Conservation (phyloP, 2,888 invertebrate genomes). For the Melanargia galathea region DNA sequence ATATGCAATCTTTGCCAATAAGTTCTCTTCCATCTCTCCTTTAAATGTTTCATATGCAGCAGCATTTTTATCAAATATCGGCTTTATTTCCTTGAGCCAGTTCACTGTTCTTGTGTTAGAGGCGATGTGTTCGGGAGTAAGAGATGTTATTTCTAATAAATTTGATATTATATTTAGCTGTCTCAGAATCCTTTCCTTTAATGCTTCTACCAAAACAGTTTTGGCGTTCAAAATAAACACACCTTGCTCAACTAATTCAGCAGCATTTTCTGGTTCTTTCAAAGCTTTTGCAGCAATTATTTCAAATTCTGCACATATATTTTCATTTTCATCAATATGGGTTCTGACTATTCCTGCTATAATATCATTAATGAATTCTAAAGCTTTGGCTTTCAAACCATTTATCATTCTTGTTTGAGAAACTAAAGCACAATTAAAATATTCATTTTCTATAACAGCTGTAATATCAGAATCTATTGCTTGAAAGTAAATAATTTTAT, state of each 20-base stretch:
- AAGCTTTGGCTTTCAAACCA: constrained; percentile 82
- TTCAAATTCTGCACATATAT: constrained; percentile 88
- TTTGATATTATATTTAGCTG: constrained; percentile 85
- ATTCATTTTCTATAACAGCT: constrained; percentile 85
- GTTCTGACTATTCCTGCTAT: constrained; percentile 84
- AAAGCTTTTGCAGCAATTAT: constrained; percentile 85
- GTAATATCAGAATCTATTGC: constrained; percentile 83
- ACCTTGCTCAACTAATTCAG: constrained; percentile 90
- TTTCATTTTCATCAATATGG: constrained; percentile 85
- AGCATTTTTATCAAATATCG: constrained; percentile 91
- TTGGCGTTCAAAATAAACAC: constrained; percentile 91
- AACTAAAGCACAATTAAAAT: constrained; percentile 85
- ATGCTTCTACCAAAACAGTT: constrained; percentile 85
- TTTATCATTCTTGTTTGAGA: constrained; percentile 84
- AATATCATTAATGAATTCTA: constrained; percentile 82
- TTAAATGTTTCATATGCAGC: constrained; percentile 90
- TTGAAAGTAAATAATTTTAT: constrained; percentile 84
- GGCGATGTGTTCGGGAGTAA: constrained; percentile 88
- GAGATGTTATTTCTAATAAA: constrained; percentile 89
- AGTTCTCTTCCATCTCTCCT: constrained; percentile 91
- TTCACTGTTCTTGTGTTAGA: constrained; percentile 91
- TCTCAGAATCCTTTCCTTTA: constrained; percentile 86
- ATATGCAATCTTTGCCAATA: constrained; percentile 86
- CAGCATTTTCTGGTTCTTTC: constrained; percentile 88
- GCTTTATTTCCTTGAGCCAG: constrained; percentile 91